These are phyloP conservation scores for Drosophila nikananu DNA, from an alignment of 1,140 invertebrate species.

Conservation along the genomic window DNA sequence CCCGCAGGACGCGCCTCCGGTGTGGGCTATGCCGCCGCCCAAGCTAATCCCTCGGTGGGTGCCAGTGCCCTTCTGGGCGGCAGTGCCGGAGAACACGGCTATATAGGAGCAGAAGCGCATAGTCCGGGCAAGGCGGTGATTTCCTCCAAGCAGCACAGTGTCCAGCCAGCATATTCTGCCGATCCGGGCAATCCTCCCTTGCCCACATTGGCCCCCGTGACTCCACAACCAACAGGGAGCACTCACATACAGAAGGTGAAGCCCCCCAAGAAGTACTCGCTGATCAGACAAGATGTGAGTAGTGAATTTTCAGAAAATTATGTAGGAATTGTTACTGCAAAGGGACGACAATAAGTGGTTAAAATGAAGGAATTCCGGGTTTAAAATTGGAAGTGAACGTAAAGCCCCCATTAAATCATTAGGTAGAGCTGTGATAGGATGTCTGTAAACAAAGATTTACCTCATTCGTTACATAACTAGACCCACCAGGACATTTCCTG, in stretches of 20 bases:
- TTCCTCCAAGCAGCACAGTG: conserved; percentile 29
- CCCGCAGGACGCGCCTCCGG: conserved; percentile 80
- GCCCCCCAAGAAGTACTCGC: conserved; percentile 76
- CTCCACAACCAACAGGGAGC: conserved; percentile 14
- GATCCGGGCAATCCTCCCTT: neutral
- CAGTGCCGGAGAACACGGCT: conserved; percentile 68
- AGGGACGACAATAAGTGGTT: neutral
- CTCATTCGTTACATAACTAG: neutral
- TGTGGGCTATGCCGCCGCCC: conserved; percentile 86
- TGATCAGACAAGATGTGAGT: conserved; percentile 64
- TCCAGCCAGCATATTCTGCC: conserved; percentile 6
- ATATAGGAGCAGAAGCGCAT: conserved; percentile 72
- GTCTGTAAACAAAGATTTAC: too few relatives aligned
- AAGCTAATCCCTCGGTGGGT: conserved; percentile 80
- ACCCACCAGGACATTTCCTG: neutral
- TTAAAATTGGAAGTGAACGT: too few relatives aligned
- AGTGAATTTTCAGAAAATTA: neutral
- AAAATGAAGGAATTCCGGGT: neutral
- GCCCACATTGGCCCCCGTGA: conserved; percentile 19
- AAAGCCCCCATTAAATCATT: neutral
- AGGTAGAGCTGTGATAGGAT: neutral
- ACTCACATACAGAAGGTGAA: conserved; percentile 69
- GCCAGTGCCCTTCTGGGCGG: conserved; percentile 83
- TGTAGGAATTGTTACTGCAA: too few relatives aligned
- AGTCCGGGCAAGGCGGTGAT: conserved; percentile 29